A percentile compares a stretch with the other conserved stretches of the same genome.
Evolutionary conservation across 2,113 vertebrate genomes (phyloP).

Genomic region (Amblyopsis rosae): DNA sequence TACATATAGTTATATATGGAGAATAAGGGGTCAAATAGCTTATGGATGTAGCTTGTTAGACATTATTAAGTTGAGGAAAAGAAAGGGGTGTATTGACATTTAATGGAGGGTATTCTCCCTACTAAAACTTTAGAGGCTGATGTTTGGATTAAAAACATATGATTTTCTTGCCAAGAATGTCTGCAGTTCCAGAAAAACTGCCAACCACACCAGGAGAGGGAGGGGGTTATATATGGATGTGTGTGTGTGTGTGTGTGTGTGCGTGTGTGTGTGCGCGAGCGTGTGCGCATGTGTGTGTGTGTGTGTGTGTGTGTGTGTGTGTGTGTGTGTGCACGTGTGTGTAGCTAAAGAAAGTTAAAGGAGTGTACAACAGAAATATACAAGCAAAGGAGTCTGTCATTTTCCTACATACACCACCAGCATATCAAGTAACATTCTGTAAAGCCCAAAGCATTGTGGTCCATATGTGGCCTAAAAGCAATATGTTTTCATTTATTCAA

Average conservation of each 20-base stretch:
- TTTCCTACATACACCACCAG: constrained; percentile 60
- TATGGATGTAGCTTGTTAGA: constrained; percentile 7
- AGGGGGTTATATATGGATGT: constrained; percentile 17
- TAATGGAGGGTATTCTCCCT: constrained; percentile 81
- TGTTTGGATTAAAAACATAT: constrained; percentile 69
- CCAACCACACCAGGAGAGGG: constrained; percentile 53
- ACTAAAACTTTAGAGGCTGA: constrained; percentile 57
- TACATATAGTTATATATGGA: no score
- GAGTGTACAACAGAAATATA: constrained; percentile 67
- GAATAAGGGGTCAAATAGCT: background rate
- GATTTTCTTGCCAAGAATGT: constrained; percentile 69
- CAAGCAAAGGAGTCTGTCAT: constrained; percentile 61
- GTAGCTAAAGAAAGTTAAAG: constrained; percentile 63
- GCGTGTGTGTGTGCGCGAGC: constrained; percentile 13
- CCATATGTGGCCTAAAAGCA: constrained; percentile 82
- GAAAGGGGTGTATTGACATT: constrained; percentile 59
- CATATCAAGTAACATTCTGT: constrained; percentile 57
- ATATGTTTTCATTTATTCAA: constrained; percentile 85
- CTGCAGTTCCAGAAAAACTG: constrained; percentile 75
- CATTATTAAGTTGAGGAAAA: constrained; percentile 7
- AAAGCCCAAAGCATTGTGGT: constrained; percentile 17
- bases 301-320: background rate
- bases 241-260: constrained; percentile 10
- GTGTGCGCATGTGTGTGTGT: constrained; percentile 6
- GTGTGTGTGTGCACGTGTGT: constrained; percentile 77